Percentiles rank a stretch among this genome's conserved stretches.
These are phyloP conservation scores for Thysanoteuthis rhombus DNA, from an alignment of 2,888 invertebrate genomes.

Conservation along the genomic window DNA sequence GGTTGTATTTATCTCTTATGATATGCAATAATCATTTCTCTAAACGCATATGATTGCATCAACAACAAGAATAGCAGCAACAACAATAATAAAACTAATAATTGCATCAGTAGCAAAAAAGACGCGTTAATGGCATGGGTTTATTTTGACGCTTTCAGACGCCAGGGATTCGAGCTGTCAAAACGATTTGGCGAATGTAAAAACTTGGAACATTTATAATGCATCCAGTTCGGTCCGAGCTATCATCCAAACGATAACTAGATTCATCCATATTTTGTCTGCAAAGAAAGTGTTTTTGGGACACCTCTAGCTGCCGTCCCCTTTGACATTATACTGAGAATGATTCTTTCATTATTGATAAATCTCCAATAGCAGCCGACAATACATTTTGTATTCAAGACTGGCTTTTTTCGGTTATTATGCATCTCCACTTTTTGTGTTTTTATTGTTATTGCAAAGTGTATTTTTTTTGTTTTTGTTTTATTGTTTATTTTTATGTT, in stretches of 20 bases:
- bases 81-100: neutral
- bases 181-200: neutral
- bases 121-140: neutral
- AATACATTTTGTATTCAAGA: neutral
- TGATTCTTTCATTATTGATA: neutral
- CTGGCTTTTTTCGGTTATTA: neutral
- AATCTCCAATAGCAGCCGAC: neutral
- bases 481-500: neutral
- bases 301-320: neutral
- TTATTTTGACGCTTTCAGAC: neutral
- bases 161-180: constrained; percentile 12
- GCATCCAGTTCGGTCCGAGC: neutral
- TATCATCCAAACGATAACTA: neutral
- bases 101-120: neutral
- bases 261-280: neutral
- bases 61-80: neutral
- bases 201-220: neutral
- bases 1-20: neutral
- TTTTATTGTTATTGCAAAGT: neutral
- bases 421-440: neutral
- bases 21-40: neutral
- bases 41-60: neutral
- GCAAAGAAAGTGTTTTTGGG: neutral
- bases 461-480: neutral
- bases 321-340: neutral